Conservation (phyloP, 2,113 vertebrate species). For the Saguinus midas region DNA sequence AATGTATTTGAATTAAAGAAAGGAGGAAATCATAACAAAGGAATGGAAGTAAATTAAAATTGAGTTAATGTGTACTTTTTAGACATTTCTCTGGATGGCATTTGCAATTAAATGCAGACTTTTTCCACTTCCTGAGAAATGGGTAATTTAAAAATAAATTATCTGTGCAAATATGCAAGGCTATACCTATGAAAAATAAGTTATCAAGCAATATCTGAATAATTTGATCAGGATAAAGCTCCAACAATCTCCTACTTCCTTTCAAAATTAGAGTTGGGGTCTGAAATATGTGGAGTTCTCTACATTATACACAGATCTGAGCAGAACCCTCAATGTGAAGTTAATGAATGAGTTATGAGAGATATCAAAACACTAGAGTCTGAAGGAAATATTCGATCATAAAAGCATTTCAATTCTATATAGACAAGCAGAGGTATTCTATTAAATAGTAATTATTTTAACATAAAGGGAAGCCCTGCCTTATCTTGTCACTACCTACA, state of each 20-base stretch:
- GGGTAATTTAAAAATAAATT: constrained; percentile 43
- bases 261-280: background rate
- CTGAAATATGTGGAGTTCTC: background rate
- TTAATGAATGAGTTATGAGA: background rate
- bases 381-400: background rate
- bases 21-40: constrained; percentile 44
- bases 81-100: constrained; percentile 39
- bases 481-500: background rate
- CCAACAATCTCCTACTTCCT: background rate
- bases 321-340: background rate
- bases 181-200: constrained; percentile 10
- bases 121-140: background rate
- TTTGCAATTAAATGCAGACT: constrained; percentile 17
- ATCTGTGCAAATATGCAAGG: background rate
- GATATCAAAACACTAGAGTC: background rate
- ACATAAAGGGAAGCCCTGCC: background rate
- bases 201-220: background rate
- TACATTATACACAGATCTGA: background rate
- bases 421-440: background rate
- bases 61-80: background rate
- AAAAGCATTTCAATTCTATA: background rate
- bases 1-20: constrained; percentile 25
- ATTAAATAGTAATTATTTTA: constrained; percentile 24
- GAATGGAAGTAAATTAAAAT: constrained; percentile 41
- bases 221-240: background rate